Base-by-base conservation (phyloP, 2,888 invertebrate genomes). In the Macrosoma leucophasiata region DNA sequence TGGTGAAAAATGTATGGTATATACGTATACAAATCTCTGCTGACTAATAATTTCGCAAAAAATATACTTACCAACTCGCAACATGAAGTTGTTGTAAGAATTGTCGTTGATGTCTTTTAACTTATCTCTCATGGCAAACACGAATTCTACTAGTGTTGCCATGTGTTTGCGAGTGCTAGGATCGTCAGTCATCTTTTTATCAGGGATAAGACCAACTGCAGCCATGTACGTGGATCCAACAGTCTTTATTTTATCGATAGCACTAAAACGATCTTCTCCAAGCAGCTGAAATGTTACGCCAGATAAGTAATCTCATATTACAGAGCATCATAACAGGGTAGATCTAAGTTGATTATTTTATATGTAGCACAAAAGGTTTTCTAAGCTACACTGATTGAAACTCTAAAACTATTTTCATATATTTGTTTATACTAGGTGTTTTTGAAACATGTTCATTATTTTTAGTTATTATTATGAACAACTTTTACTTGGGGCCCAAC, bases 201-300 rank as follows among this genome's bases (percentile, higher is more conserved):
- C 94, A 1, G 96, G 96, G 69, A 94, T 93, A 35, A 96, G 84
- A 1, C 96, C 96, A 3, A 95, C 92, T 0, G 95, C 95, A 1
- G 94, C 95, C 95, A 96, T 96, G 71, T 95, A 97, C 0, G 95
- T 95, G 3, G 94, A 94, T 6, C 96, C 96, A 4, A 95, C 93
- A 0, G 96, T 96, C 84, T 96, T 96, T 49, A 96, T 96, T 77
- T 96, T 96, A 75, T 96, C 96, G 55, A 96, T 92, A 15, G 93
- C 90, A 55, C 89, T 88, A 63, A 96, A 96, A 22, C 93, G 85
- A 46, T 95, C 94, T 59, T 95, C 94, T 40, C 92, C 91, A 30
- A 96, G 71, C 17, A 96, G 82, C 91, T 93, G 66, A 24, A 61
- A 66, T 18, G n/a, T n/a, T n/a, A n/a, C n/a, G n/a, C n/a, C n/a